These are phyloP conservation scores for Tokudaia tokunoshimensis DNA, from an alignment of 2,797 vertebrate species.

Conservation along the genomic window DNA sequence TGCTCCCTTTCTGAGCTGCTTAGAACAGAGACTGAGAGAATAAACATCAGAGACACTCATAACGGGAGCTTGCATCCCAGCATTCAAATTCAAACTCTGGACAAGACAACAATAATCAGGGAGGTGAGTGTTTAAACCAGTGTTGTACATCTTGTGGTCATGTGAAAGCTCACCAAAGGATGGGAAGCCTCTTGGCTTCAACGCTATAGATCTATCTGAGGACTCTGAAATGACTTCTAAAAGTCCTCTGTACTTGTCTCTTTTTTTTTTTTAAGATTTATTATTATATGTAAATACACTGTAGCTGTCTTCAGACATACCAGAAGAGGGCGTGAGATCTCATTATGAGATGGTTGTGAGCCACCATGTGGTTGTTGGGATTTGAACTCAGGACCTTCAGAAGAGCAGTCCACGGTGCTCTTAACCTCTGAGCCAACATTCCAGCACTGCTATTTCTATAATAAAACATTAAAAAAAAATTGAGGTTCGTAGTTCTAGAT, in stretches of 20 bases:
- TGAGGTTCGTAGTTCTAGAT: background rate
- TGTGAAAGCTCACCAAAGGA: background rate
- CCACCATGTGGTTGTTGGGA: no score
- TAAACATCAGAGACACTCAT: background rate
- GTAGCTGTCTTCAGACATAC: no score
- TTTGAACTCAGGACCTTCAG: no score
- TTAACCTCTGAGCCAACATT: no score
- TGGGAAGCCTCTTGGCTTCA: background rate
- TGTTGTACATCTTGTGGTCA: background rate
- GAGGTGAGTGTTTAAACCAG: background rate
- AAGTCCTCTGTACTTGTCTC: background rate
- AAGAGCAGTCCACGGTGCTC: no score
- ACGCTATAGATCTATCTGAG: background rate
- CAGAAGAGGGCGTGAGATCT: no score
- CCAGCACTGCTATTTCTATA: background rate
- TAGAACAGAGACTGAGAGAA: background rate
- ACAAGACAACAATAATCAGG: background rate
- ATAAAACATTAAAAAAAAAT: background rate
- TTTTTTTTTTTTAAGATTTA: no score
- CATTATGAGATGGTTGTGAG: no score
- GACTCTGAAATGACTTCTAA: background rate
- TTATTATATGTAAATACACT: no score
- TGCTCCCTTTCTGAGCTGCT: background rate
- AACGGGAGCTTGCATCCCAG: background rate
- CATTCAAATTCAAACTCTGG: background rate